Evolutionary conservation across 2,113 vertebrate genomes (phyloP).

Genomic region (Ursus arctos): DNA sequence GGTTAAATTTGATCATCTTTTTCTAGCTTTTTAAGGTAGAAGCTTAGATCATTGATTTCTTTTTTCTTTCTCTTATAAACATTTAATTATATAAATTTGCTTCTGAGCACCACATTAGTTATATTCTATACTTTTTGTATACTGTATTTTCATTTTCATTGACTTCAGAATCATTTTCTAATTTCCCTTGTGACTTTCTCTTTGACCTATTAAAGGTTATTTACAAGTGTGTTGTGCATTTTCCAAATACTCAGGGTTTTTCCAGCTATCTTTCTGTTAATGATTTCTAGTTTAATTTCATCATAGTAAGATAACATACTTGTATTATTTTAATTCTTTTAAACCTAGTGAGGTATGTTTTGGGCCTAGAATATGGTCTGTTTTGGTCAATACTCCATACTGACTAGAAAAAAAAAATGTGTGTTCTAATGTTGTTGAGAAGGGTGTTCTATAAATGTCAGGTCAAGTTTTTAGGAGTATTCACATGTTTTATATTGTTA

Average conservation of each 20-base stretch:
- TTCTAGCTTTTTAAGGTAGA: not conserved
- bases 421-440: not conserved
- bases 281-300: not conserved
- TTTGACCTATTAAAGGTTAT: not conserved
- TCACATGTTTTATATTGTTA: not conserved
- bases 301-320: not conserved
- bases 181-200: not conserved
- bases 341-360: not conserved
- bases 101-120: not conserved
- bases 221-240: not conserved
- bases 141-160: not conserved
- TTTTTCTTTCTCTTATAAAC: not conserved
- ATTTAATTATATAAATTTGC: not conserved
- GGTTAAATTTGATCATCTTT: conserved; percentile 13
- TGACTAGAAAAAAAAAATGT: not conserved
- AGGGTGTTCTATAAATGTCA: not conserved
- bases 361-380: not conserved
- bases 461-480: not conserved
- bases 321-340: conserved; percentile 26
- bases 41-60: not conserved
- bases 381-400: not conserved
- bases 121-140: not conserved
- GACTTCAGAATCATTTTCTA: not conserved
- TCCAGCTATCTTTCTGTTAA: not conserved
- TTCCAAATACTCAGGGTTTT: not conserved